Conservation (phyloP, 2,797 vertebrate genomes). For the Sebastes taczanowskii region DNA sequence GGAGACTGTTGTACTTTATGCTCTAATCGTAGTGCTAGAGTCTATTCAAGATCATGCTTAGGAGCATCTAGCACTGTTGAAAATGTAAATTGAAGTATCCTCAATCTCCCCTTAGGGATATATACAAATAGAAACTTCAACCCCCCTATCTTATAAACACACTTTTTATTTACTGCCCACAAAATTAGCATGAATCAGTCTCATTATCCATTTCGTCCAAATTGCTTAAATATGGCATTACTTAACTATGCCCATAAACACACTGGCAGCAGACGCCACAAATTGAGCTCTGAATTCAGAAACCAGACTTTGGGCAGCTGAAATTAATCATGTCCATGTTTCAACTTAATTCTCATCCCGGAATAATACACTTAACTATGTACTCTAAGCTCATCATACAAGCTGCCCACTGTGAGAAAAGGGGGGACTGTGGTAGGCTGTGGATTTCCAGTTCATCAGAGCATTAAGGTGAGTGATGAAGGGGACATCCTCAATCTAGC, state of each 20-base stretch:
- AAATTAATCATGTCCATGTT: neutral
- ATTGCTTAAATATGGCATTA: neutral
- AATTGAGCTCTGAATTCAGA: neutral
- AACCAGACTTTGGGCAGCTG: neutral
- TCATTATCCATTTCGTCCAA: neutral
- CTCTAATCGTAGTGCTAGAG: fast-evolving
- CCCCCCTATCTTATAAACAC: neutral
- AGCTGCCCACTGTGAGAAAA: neutral
- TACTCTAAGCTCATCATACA: conserved; percentile 7
- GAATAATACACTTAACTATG: conserved; percentile 21
- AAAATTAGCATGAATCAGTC: neutral
- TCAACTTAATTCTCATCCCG: conserved; percentile 9
- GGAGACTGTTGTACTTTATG: neutral
- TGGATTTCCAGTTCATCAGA: conserved; percentile 35
- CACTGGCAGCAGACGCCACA: neutral
- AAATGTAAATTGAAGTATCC: neutral
- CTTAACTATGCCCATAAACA: neutral
- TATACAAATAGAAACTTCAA: neutral
- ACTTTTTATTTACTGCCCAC: neutral
- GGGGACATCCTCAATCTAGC: conserved; percentile 26
- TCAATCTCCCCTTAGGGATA: neutral
- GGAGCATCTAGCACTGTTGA: neutral
- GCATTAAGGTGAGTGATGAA: conserved; percentile 44
- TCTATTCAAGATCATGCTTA: neutral
- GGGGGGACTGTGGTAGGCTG: neutral